phyloP scores from a whole-genome alignment of 2,888 invertebrate species.

The Heliconius aoede region DNA sequence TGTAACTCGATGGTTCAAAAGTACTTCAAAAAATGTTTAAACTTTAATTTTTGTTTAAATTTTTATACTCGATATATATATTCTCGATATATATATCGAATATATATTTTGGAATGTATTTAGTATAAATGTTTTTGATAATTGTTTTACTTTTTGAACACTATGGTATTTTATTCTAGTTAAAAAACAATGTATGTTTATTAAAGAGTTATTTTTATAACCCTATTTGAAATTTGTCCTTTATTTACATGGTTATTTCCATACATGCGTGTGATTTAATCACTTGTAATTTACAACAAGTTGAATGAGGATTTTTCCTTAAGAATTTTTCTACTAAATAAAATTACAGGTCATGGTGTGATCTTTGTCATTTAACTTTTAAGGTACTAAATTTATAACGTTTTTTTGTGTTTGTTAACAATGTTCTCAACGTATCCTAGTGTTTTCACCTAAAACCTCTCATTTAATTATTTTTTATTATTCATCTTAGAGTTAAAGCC shows the following conservation, averaged over 20 bases:
- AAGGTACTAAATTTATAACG: background rate
- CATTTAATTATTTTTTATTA: background rate
- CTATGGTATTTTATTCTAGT: too few species aligned
- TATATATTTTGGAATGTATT: too few species aligned
- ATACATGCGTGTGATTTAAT: background rate
- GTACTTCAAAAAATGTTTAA: too few species aligned
- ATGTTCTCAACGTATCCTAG: background rate
- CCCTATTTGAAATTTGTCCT: background rate
- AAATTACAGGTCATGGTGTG: constrained; percentile 1
- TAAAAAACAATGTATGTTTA: too few species aligned
- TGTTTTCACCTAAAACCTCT: background rate
- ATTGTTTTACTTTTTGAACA: too few species aligned
- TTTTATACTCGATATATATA: too few species aligned
- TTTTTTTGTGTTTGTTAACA: background rate
- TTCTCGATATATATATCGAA: too few species aligned
- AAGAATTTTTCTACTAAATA: background rate
- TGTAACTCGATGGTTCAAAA: too few species aligned
- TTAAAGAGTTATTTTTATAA: too few species aligned
- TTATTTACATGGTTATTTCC: background rate
- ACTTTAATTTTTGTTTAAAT: too few species aligned
- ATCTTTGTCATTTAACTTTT: constrained; percentile 9
- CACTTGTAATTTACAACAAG: background rate
- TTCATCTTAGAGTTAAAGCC: background rate
- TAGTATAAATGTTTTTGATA: too few species aligned
- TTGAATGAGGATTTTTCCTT: background rate